Evolutionary conservation across 2,888 invertebrate species (phyloP).

Genomic region (Megastigmus dorsalis): DNA sequence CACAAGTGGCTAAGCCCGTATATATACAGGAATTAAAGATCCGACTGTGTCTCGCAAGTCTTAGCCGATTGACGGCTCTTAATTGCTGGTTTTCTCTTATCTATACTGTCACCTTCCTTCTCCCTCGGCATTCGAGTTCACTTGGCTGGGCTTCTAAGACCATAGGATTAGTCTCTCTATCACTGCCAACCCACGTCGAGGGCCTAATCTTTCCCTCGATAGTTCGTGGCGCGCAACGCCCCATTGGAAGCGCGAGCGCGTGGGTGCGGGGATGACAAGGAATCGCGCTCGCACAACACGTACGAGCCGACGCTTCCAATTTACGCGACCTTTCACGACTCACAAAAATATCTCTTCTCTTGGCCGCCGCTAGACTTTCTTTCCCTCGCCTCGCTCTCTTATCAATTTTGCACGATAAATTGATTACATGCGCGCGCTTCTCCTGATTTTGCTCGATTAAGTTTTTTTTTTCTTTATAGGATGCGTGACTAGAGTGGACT

Average conservation of each 20-base stretch:
- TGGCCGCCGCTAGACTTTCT: too few relatives aligned
- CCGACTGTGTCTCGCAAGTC: slow-evolving; percentile 49
- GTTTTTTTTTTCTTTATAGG: too few relatives aligned
- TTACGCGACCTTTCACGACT: slow-evolving; percentile 54
- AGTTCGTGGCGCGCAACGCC: slow-evolving; percentile 48
- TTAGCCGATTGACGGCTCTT: slow-evolving; percentile 68
- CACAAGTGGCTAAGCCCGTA: neutral
- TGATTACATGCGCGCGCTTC: slow-evolving; percentile 30
- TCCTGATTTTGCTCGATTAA: slow-evolving; percentile 34
- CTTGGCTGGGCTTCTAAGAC: slow-evolving; percentile 58
- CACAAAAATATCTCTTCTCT: slow-evolving; percentile 42
- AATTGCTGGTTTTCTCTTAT: slow-evolving; percentile 71
- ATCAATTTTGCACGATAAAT: slow-evolving; percentile 53
- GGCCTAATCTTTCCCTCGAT: slow-evolving; percentile 68
- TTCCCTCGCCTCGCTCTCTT: slow-evolving; percentile 10
- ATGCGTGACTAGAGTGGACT: too few relatives aligned
- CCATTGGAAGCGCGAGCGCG: slow-evolving; percentile 25
- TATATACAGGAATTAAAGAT: slow-evolving; percentile 33
- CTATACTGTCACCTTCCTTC: slow-evolving; percentile 71
- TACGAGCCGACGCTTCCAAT: slow-evolving; percentile 50
- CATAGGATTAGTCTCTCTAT: slow-evolving; percentile 72
- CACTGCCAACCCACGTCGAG: slow-evolving; percentile 68
- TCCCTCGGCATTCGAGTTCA: slow-evolving; percentile 6
- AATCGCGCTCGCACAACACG: slow-evolving; percentile 53
- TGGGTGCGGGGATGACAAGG: slow-evolving; percentile 32